Evolutionary conservation across 2,888 invertebrate genomes (phyloP).

Genomic region (Napeogenes inachia): DNA sequence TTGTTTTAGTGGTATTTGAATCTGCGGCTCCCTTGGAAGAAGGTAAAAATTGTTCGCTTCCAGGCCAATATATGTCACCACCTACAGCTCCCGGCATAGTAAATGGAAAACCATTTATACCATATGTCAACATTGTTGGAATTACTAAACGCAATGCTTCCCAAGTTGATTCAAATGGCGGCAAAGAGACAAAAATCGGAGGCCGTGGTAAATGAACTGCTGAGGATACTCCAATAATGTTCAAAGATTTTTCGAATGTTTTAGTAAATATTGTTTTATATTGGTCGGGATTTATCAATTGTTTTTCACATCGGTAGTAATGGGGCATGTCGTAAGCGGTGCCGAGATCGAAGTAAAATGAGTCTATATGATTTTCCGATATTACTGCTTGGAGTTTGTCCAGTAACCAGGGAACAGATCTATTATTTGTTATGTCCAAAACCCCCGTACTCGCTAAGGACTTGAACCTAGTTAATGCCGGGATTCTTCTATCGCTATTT

Average conservation of each 20-base stretch:
- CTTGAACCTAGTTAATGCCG: conserved; percentile 89
- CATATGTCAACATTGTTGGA: conserved; percentile 91
- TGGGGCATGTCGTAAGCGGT: conserved; percentile 91
- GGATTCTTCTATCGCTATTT: conserved; percentile 86
- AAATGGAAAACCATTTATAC: conserved; percentile 94
- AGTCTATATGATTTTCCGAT: conserved; percentile 86
- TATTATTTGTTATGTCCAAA: conserved; percentile 90
- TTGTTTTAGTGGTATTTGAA: conserved; percentile 45
- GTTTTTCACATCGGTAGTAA: conserved; percentile 87
- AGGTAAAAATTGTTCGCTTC: conserved; percentile 73
- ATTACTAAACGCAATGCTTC: conserved; percentile 88
- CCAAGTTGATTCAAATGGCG: conserved; percentile 93
- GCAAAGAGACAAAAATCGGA: conserved; percentile 90
- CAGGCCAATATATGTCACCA: conserved; percentile 86
- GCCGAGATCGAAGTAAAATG: conserved; percentile 89
- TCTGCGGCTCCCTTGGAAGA: conserved; percentile 69
- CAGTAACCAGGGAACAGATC: conserved; percentile 87
- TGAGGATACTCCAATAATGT: conserved; percentile 88
- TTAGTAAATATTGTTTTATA: conserved; percentile 86
- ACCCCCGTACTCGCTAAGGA: conserved; percentile 88
- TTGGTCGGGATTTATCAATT: conserved; percentile 87
- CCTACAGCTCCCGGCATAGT: conserved; percentile 96
- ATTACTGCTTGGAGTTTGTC: conserved; percentile 83
- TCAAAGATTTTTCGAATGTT: conserved; percentile 79
- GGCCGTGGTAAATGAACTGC: conserved; percentile 88